phyloP scores from a whole-genome alignment of 2,888 invertebrate species.

The Ochropacha duplaris region DNA sequence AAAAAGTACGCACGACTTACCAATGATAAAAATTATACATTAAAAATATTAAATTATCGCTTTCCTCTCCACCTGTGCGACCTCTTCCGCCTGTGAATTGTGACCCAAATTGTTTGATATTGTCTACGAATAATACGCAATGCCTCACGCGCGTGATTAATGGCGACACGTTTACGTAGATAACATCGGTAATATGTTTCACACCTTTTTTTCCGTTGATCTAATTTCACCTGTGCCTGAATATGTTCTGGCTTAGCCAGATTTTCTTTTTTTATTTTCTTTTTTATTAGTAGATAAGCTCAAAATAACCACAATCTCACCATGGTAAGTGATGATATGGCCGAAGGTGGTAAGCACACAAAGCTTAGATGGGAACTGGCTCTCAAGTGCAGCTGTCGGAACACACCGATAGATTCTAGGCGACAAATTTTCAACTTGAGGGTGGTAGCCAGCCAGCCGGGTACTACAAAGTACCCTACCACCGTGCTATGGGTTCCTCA shows the following conservation, averaged over 20 bases:
- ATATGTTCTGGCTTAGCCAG: not conserved
- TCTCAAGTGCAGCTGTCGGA: too few relatives aligned
- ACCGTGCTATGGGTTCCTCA: too few relatives aligned
- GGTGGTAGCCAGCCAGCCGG: too few relatives aligned
- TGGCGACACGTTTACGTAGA: slow-evolving; percentile 52
- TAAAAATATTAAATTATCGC: too few relatives aligned
- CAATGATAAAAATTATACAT: too few relatives aligned
- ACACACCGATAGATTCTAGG: too few relatives aligned
- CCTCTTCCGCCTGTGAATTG: slow-evolving; percentile 12
- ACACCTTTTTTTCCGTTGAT: slow-evolving; percentile 34
- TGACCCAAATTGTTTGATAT: slow-evolving; percentile 30
- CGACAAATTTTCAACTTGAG: too few relatives aligned
- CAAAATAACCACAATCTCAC: not conserved
- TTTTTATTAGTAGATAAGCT: not conserved
- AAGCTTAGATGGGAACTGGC: too few relatives aligned
- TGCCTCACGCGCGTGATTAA: slow-evolving; percentile 58
- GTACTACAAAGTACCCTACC: too few relatives aligned
- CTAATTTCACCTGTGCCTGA: slow-evolving; percentile 11
- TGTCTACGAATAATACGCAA: slow-evolving; percentile 57
- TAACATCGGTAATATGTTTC: slow-evolving; percentile 50
- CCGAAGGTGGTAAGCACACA: too few relatives aligned
- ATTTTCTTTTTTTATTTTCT: not conserved
- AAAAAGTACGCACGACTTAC: too few relatives aligned
- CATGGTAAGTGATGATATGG: too few relatives aligned
- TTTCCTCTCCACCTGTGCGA: not conserved